These are phyloP conservation scores for Orthonevra nobilis DNA, from an alignment of 2,888 invertebrate genomes.

Conservation along the genomic window DNA sequence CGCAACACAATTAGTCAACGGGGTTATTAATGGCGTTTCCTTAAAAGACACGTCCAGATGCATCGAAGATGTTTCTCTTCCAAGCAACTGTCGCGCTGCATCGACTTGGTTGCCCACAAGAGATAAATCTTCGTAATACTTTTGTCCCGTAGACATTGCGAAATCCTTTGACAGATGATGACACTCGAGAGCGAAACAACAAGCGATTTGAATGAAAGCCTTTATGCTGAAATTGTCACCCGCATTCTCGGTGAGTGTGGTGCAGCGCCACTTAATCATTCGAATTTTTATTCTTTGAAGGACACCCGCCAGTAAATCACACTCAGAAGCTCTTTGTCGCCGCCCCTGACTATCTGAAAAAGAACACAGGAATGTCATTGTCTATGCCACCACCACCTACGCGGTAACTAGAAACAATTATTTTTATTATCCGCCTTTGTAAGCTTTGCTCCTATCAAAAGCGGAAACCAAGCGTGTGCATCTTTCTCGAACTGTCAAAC, in stretches of 20 bases:
- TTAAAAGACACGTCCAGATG: conserved; percentile 44
- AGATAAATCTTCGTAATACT: conserved; percentile 58
- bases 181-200: conserved; percentile 46
- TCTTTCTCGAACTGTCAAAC: conserved; percentile 60
- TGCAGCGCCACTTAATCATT: conserved; percentile 49
- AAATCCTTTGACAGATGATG: conserved; percentile 60
- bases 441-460: conserved; percentile 23
- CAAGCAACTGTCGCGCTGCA: not conserved
- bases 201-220: conserved; percentile 42
- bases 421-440: not conserved
- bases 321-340: conserved; percentile 58
- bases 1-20: conserved; percentile 52
- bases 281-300: conserved; percentile 55
- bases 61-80: conserved; percentile 28
- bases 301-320: conserved; percentile 61
- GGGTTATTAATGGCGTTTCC: conserved; percentile 42
- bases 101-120: conserved; percentile 45
- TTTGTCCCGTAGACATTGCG: conserved; percentile 9
- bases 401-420: conserved; percentile 37
- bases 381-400: conserved; percentile 40
- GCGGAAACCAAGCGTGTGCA: conserved; percentile 57
- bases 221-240: conserved; percentile 65
- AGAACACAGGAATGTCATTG: conserved; percentile 59
- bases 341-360: not conserved
- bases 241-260: conserved; percentile 23